phyloP scores from a whole-genome alignment of 2,113 vertebrate species.

The Sigmodon hispidus region DNA sequence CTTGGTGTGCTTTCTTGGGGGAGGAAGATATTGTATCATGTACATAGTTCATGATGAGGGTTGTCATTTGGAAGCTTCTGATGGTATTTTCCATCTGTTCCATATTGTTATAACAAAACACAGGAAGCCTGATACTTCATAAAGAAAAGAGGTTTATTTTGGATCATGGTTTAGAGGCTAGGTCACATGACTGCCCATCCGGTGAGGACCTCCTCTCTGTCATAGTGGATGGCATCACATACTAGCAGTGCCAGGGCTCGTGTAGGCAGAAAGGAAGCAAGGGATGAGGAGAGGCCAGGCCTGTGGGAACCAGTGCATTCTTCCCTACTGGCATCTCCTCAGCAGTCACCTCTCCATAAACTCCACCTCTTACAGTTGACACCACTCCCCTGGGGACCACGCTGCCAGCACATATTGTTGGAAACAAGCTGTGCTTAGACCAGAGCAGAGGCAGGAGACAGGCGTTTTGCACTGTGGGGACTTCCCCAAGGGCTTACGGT shows the following conservation, averaged over 20 bases:
- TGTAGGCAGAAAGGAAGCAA: not conserved
- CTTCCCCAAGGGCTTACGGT: not conserved
- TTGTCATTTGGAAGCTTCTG: not conserved
- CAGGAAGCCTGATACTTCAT: not conserved
- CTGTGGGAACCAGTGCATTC: not conserved
- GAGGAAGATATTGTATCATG: not conserved
- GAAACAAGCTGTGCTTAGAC: too few species aligned
- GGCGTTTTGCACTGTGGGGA: not conserved
- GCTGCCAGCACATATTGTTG: not conserved
- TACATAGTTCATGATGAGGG: not conserved
- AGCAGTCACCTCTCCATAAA: not conserved
- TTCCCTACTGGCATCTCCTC: not conserved
- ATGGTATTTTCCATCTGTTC: not conserved
- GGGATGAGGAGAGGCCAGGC: not conserved
- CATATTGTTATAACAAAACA: not conserved
- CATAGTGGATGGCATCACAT: not conserved
- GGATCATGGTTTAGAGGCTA: not conserved
- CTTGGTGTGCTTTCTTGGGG: not conserved
- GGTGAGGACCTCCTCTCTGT: not conserved
- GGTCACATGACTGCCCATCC: not conserved
- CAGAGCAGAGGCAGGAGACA: too few species aligned
- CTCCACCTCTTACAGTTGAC: not conserved
- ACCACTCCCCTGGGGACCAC: not conserved
- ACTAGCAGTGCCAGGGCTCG: not conserved
- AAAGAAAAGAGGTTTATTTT: not conserved